A percentile compares a stretch with the other conserved stretches of the same genome.
Conservation (phyloP, 2,113 vertebrate species). For the Orcinus orca region DNA sequence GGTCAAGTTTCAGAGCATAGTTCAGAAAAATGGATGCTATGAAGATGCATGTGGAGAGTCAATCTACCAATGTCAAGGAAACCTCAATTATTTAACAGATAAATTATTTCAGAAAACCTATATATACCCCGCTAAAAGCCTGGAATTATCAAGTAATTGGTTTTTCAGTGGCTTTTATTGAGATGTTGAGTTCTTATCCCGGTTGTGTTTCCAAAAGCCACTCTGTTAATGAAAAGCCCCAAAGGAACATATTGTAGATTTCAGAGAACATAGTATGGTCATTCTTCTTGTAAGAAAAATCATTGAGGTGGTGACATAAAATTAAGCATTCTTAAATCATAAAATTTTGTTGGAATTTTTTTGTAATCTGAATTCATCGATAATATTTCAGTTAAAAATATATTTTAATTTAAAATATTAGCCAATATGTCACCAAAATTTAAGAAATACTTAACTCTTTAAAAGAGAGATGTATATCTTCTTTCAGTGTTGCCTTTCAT, state of each 20-base stretch:
- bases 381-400: not conserved
- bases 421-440: not conserved
- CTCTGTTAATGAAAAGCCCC: not conserved
- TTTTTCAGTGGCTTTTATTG: not conserved
- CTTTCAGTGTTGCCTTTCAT: not conserved
- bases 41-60: not conserved
- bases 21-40: not conserved
- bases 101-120: not conserved
- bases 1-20: not conserved
- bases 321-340: not conserved
- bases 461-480: not conserved
- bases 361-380: not conserved
- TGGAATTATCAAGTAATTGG: not conserved
- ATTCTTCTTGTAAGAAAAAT: not conserved
- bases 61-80: not conserved
- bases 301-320: not conserved
- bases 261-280: not conserved
- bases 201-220: not conserved
- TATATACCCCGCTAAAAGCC: not conserved
- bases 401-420: conserved; percentile 6
- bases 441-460: not conserved
- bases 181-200: not conserved
- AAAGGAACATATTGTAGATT: not conserved
- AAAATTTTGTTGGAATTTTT: not conserved
- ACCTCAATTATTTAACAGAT: not conserved